Percentiles rank a stretch among this genome's conserved stretches.
phyloP scores from a whole-genome alignment of 1,140 invertebrate species.

The Drosophila micromelanica region DNA sequence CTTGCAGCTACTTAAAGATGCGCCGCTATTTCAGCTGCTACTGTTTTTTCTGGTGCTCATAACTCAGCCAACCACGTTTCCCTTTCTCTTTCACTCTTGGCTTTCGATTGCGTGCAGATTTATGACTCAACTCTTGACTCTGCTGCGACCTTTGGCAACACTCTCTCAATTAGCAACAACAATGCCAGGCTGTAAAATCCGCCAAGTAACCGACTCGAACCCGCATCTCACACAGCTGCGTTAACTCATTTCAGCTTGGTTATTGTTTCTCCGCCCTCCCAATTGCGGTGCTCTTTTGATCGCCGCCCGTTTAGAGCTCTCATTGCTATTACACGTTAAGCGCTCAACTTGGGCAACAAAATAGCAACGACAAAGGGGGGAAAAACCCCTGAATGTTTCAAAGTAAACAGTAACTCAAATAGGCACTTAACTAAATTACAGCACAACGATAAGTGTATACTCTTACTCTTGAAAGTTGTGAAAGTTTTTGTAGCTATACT shows the following conservation, averaged over 20 bases:
- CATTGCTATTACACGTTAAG: conserved; percentile 15
- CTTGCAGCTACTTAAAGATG: neutral
- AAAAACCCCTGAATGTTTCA: conserved; percentile 20
- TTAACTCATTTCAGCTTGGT: conserved; percentile 10
- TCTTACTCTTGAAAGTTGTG: neutral
- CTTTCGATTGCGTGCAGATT: conserved; percentile 16
- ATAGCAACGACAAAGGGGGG: conserved; percentile 15
- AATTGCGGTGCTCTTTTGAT: conserved; percentile 19
- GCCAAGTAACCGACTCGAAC: conserved; percentile 1
- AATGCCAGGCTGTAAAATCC: too few species aligned
- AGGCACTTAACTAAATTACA: conserved; percentile 7
- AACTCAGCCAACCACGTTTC: conserved; percentile 15
- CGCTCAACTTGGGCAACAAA: conserved; percentile 28
- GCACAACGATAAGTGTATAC: conserved; percentile 12
- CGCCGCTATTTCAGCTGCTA: conserved; percentile 1
- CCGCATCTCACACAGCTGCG: neutral
- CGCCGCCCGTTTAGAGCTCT: conserved; percentile 23
- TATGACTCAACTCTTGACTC: conserved; percentile 15
- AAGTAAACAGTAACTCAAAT: conserved; percentile 12
- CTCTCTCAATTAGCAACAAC: conserved; percentile 16
- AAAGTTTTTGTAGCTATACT: too few species aligned
- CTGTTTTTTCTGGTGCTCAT: conserved; percentile 14
- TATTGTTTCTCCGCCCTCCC: conserved; percentile 5
- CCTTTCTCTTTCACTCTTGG: conserved; percentile 11
- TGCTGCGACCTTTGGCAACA: neutral